These are phyloP conservation scores for Anthophora plumipes DNA, from an alignment of 2,888 invertebrate genomes.

Conservation along the genomic window DNA sequence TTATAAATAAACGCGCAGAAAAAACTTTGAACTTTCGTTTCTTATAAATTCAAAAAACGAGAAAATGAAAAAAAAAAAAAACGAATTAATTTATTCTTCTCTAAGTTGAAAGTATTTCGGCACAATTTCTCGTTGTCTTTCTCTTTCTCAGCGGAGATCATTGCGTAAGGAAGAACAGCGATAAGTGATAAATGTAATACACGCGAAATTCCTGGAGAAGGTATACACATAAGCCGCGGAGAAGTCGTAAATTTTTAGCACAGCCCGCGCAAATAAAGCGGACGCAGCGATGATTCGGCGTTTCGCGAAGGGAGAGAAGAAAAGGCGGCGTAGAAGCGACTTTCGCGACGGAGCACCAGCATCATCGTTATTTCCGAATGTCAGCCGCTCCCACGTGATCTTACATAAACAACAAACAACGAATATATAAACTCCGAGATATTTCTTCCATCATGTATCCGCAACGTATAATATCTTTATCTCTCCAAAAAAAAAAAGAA, in stretches of 20 bases:
- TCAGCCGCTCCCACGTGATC: slow-evolving; percentile 57
- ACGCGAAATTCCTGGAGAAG: neutral
- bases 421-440: slow-evolving; percentile 10
- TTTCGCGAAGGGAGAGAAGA: slow-evolving; percentile 3
- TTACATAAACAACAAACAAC: slow-evolving; percentile 64
- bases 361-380: slow-evolving; percentile 76
- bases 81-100: no score
- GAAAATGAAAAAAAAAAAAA: no score
- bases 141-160: no score
- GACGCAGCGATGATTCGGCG: neutral
- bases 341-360: slow-evolving; percentile 58
- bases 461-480: no score
- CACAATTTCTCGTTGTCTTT: no score
- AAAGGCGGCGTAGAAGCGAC: slow-evolving; percentile 42
- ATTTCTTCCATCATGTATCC: no score
- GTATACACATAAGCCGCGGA: no score
- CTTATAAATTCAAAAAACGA: no score
- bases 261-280: slow-evolving; percentile 1
- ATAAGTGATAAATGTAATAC: neutral
- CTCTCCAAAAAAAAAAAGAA: neutral
- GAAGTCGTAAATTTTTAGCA: slow-evolving; percentile 6
- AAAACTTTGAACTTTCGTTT: no score
- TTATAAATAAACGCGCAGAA: no score
- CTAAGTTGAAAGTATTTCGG: no score
- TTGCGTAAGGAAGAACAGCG: neutral